phyloP scores from a whole-genome alignment of 2,113 vertebrate genomes.

The Petaurus breviceps region DNA sequence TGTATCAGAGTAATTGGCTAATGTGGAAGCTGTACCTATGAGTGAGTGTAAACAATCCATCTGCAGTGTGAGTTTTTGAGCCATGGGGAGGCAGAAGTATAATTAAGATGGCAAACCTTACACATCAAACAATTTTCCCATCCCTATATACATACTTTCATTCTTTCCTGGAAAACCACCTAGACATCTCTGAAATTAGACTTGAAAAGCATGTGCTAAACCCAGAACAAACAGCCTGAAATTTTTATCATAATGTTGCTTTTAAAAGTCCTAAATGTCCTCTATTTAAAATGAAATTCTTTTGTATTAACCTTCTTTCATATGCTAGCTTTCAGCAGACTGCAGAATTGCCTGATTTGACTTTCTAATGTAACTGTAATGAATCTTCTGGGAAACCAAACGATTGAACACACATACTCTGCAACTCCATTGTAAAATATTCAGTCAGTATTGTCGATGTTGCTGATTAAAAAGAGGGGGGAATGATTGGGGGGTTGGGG shows the following conservation, averaged over 20 bases:
- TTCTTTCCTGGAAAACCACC: constrained; percentile 70
- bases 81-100: constrained; percentile 79
- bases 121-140: constrained; percentile 72
- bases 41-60: constrained; percentile 27
- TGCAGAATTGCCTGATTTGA: constrained; percentile 97
- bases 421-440: constrained; percentile 86
- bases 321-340: constrained; percentile 85
- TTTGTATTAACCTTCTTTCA: constrained; percentile 88
- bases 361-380: constrained; percentile 98
- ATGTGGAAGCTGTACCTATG: neutral
- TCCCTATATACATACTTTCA: constrained; percentile 26
- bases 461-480: constrained; percentile 77
- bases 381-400: constrained; percentile 93
- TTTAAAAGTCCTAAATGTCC: constrained; percentile 87
- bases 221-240: constrained; percentile 80
- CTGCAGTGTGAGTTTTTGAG: constrained; percentile 77
- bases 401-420: constrained; percentile 84
- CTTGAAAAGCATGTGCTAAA: constrained; percentile 74
- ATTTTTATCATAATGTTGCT: constrained; percentile 85
- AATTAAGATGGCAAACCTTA: constrained; percentile 84
- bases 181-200: constrained; percentile 67
- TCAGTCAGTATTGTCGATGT: constrained; percentile 84
- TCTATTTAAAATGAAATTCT: constrained; percentile 89
- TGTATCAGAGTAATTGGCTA: neutral
- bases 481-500: neutral